Conservation (phyloP, 2,888 invertebrate genomes). For the Perdita meconis region DNA sequence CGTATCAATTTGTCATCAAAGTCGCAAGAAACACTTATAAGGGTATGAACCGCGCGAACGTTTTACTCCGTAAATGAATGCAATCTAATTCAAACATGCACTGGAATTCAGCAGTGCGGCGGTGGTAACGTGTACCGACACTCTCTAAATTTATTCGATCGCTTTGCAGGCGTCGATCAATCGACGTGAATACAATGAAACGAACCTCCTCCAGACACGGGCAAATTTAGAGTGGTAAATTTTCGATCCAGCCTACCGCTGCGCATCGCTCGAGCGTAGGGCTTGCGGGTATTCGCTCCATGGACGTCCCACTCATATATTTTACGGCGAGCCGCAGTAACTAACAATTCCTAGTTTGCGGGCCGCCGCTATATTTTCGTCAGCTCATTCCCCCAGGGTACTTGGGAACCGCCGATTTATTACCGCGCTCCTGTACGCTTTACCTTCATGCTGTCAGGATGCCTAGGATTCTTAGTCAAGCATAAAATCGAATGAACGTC, state of each 20-base stretch:
- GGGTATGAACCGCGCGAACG: too few species aligned
- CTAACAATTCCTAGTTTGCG: constrained; percentile 83
- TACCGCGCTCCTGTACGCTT: constrained; percentile 64
- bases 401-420: constrained; percentile 80
- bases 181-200: background rate
- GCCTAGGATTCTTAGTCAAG: constrained; percentile 62
- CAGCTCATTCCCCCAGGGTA: constrained; percentile 79
- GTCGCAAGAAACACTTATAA: too few species aligned
- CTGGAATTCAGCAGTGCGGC: background rate
- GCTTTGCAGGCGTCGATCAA: constrained; percentile 24
- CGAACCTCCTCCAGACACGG: constrained; percentile 7
- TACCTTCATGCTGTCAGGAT: constrained; percentile 40
- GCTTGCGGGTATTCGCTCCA: constrained; percentile 66
- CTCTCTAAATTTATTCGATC: constrained; percentile 17
- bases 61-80: background rate
- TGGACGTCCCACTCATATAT: constrained; percentile 77
- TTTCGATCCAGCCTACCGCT: constrained; percentile 56
- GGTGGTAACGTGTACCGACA: constrained; percentile 5
- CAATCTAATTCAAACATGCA: background rate
- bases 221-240: constrained; percentile 54
- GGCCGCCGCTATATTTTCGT: constrained; percentile 82
- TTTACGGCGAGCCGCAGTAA: constrained; percentile 78
- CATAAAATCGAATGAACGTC: constrained; percentile 47
- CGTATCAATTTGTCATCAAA: too few species aligned
- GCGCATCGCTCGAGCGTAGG: constrained; percentile 59